Evolutionary conservation across 2,797 vertebrate genomes (phyloP), one percentile per base, ranked within the genome.

Genomic region (Agapornis canus): DNA sequence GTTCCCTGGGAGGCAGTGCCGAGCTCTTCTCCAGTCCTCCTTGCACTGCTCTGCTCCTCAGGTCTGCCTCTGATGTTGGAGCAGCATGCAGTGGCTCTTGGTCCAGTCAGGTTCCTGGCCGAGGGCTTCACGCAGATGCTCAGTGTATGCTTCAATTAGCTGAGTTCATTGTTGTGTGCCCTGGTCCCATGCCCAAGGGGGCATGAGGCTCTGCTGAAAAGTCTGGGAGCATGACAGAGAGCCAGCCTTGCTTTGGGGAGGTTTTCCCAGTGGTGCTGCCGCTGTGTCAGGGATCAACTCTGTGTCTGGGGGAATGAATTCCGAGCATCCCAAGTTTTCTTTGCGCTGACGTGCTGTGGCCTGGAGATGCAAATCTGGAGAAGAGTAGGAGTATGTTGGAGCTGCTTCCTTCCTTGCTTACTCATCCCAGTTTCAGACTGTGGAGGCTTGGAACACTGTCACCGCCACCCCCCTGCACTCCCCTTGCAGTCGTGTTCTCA

Each of bases 301-400:
- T 35, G 32, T 52, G 42, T 56, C 66, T 56, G 35, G 21, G 21
- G 21, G 23, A 25, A 54, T 43, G 63, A 84, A 48, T 56, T 63
- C 1, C 3, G 69, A 92, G 47, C 70, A 32, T 54, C 31, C 29
- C 0, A 0, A 25, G 39, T 71, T 68, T 63, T 66, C 73, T 68
- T 65, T 56, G 59, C 72, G 2, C 17, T 15, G n/a, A 42, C 4
- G 8, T 52, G 82, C 72, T 65, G 54, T 57, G 49, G 52, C 52
- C 2, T 2, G 70, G 54, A 69, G 65, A 69, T 77, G 65, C 9
- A 43, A 26, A 77, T 68, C 68, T 52, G 23, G 23, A 61, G 80
- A 13, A 35, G 60, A 59, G 77, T n/a, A 59, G 73, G 77, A 90
- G 48, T 64, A 9, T 26, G 42, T 68, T 90, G 80, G 76, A 93